Evolutionary conservation across 2,113 vertebrate genomes (phyloP), one percentile per base, ranked within the genome.

Genomic region (Atractosteus spatula): DNA sequence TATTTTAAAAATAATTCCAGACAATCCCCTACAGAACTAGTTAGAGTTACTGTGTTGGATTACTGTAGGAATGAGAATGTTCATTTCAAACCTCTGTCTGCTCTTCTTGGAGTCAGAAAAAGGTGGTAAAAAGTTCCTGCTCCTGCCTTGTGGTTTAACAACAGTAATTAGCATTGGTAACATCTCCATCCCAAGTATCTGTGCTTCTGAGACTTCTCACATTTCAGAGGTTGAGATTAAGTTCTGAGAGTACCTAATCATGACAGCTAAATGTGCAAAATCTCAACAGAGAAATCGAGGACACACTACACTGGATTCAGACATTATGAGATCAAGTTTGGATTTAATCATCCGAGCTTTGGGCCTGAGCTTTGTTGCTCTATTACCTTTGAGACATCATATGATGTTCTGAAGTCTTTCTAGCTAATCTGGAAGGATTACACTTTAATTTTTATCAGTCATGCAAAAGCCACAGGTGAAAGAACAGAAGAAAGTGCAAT

Each of bases 141-240:
- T 59, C 66, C 44, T 55, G 66, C 43, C 43, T 63, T 7, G 45
- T 16, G 61, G 66, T 55, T 66, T 51, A 63, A 47, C 56, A 8
- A 57, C 14, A 45, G 41, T 67, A 69, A 74, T 74, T 73, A 68
- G 59, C 61, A 64, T 55, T 29, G 13, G 42, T 69, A 44, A 73
- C 67, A 69, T 56, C 51, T 41, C 55, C 67, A 59, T 59, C 55
- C 55, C 54, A 11, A 10, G 54, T 41, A 42, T 43, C 68, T 41
- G 8, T 41, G 41, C 56, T 57, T 57, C 56, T 59, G 55, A 68
- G 66, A 70, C 55, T 42, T 41, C 29, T 29, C 29, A 29, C 67
- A 69, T n/a, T 69, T 55, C 16, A 55, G 68, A 57, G 68, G 68
- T 54, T 69, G 11, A 55, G 68, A 55, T 55, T 69, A 69, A 69